Percentiles rank a stretch among this genome's conserved stretches.
These are phyloP conservation scores for Podabrus alpinus DNA, from an alignment of 2,888 invertebrate genomes.

Conservation along the genomic window DNA sequence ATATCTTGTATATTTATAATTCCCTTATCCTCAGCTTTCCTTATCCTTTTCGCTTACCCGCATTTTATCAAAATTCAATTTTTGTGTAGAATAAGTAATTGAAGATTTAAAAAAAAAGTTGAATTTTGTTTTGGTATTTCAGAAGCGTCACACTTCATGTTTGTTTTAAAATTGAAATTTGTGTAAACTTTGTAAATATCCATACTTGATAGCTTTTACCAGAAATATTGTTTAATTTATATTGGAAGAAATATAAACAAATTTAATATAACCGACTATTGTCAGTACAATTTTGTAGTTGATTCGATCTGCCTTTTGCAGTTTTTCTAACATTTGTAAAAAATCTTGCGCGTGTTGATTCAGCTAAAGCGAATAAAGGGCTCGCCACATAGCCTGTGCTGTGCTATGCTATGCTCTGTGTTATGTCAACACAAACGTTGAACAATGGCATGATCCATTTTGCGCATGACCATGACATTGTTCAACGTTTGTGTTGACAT, in stretches of 20 bases:
- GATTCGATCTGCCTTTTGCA: not conserved
- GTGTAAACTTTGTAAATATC: slow-evolving; percentile 42
- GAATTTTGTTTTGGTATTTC: not conserved
- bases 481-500: too few relatives aligned
- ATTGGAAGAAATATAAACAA: not conserved
- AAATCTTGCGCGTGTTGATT: not conserved
- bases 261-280: slow-evolving; percentile 7
- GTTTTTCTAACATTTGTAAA: not conserved
- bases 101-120: slow-evolving; percentile 6
- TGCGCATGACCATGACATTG: too few relatives aligned
- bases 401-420: too few relatives aligned
- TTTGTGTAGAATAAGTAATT: not conserved
- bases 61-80: slow-evolving; percentile 38
- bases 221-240: slow-evolving; percentile 26
- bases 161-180: not conserved
- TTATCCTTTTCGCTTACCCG: slow-evolving; percentile 36
- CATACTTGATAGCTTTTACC: slow-evolving; percentile 34
- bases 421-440: too few relatives aligned
- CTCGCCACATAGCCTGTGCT: too few relatives aligned
- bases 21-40: not conserved
- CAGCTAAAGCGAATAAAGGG: too few relatives aligned
- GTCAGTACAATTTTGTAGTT: slow-evolving; percentile 15
- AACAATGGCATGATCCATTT: too few relatives aligned
- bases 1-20: slow-evolving; percentile 46
- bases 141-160: not conserved